Percentiles rank a stretch among this genome's conserved stretches.
Evolutionary conservation across 2,888 invertebrate genomes (phyloP).

Genomic region (Pachymerium ferrugineum): DNA sequence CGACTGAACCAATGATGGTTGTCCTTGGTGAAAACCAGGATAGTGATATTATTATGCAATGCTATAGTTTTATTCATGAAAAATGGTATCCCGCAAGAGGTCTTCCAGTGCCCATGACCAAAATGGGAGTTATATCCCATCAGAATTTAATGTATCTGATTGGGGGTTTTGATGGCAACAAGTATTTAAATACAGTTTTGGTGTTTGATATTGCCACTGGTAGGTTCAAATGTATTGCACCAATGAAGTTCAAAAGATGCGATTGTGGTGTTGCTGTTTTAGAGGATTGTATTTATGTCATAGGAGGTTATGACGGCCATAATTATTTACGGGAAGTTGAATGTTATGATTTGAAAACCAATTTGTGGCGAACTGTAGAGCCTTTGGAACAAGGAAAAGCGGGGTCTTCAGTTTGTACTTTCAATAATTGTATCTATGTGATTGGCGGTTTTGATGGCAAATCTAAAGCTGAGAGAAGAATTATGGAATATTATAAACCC

Average conservation of each 20-base stretch:
- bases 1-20: conserved; percentile 23
- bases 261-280: neutral
- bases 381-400: conserved; percentile 16
- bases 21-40: conserved; percentile 30
- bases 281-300: neutral
- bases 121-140: conserved; percentile 27
- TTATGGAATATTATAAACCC: conserved; percentile 30
- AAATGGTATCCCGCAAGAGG: conserved; percentile 30
- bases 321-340: conserved; percentile 28
- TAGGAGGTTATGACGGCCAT: conserved; percentile 29
- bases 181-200: conserved; percentile 23
- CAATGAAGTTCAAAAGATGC: conserved; percentile 1
- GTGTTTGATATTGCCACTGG: conserved; percentile 25
- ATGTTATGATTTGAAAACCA: conserved; percentile 9
- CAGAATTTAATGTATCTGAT: conserved; percentile 23
- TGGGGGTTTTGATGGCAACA: conserved; percentile 30
- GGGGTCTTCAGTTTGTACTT: neutral
- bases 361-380: neutral
- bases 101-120: conserved; percentile 28
- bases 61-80: conserved; percentile 27
- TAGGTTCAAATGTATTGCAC: conserved; percentile 8
- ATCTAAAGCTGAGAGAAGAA: conserved; percentile 14
- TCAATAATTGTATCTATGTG: conserved; percentile 16
- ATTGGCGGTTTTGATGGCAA: conserved; percentile 31
- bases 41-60: conserved; percentile 29